Evolutionary conservation across 1,140 invertebrate genomes (phyloP).

Genomic region (Lepidurus arcticus): DNA sequence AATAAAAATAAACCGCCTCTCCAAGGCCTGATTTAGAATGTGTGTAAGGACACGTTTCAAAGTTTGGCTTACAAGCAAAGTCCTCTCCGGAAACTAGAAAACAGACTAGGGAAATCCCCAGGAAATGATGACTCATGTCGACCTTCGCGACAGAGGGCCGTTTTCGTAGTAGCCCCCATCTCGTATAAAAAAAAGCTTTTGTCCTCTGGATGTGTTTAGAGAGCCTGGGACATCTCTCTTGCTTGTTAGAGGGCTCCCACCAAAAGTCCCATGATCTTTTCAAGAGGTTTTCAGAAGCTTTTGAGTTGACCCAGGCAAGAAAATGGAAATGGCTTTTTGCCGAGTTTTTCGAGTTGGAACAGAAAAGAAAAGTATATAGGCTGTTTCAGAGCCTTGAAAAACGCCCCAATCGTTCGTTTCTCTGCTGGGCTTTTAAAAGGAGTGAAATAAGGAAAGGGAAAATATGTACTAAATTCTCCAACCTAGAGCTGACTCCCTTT

Average conservation of each 20-base stretch:
- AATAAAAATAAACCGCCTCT: not conserved
- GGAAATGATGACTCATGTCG: slow-evolving; percentile 4
- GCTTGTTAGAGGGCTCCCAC: not conserved
- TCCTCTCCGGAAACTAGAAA: not conserved
- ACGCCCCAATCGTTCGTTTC: not conserved
- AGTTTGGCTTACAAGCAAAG: not conserved
- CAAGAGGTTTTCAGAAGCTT: not conserved
- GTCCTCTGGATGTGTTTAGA: not conserved
- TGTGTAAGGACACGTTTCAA: not conserved
- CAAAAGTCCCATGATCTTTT: not conserved
- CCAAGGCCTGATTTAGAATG: not conserved
- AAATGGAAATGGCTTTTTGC: not conserved
- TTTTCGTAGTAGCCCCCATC: not conserved
- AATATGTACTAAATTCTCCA: not conserved
- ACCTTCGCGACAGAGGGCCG: not conserved
- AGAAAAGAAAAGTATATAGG: not conserved
- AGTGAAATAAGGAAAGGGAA: not conserved
- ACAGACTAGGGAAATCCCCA: not conserved
- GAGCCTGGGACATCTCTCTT: not conserved
- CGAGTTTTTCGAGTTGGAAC: not conserved
- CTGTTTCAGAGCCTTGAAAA: not conserved
- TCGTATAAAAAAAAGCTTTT: not conserved
- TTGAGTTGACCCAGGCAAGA: slow-evolving; percentile 15
- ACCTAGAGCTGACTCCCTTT: not conserved
- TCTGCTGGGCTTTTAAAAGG: not conserved